Evolutionary conservation across 2,888 invertebrate genomes (phyloP), one percentile per base, ranked within the genome.

Genomic region (Phyto melanocephala): DNA sequence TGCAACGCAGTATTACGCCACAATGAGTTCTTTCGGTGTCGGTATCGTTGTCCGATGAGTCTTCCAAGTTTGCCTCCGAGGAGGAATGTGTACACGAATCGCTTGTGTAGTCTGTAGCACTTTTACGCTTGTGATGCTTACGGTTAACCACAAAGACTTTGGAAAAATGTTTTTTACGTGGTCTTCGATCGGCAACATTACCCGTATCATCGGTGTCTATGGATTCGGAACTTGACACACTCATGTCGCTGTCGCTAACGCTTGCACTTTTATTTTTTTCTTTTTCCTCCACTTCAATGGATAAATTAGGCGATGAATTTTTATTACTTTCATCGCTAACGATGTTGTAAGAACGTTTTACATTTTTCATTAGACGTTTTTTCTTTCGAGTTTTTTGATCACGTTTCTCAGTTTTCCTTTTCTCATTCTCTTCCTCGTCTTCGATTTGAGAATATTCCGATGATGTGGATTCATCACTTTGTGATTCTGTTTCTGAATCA

Each of bases 71-170:
- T 0, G 88, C 90, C 67, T 93, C 93, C 0, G 93, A 93, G 75
- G 93, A 93, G 70, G 90, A 89, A 60, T 94, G 93, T 50, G 93
- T 91, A 68, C 93, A 94, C 0, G 93, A 93, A 2, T 94, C 93
- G 7, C 93, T 93, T 92, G 93, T 17, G 92, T 93, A 70, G 1
- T 67, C 71, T 4, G 47, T 56, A 1, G 47, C 70, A 17, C 37
- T 71, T 1, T 42, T 42, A 24, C 84, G 82, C 50, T 79, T 83
- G 4, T 80, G 68, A 3, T 84, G 83, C 77, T 87, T 87, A 7
- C 93, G 94, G 87, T 95, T 95, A 20, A 95, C 94, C 1, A 95
- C 93, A 87, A 95, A 95, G 17, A 95, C 94, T 72, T 94, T 93
- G 40, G 94, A 94, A 87, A 95, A 95, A 45, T 91, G 90, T 71